Conservation (phyloP, 2,113 vertebrate genomes). For the Centropus unirufus region DNA sequence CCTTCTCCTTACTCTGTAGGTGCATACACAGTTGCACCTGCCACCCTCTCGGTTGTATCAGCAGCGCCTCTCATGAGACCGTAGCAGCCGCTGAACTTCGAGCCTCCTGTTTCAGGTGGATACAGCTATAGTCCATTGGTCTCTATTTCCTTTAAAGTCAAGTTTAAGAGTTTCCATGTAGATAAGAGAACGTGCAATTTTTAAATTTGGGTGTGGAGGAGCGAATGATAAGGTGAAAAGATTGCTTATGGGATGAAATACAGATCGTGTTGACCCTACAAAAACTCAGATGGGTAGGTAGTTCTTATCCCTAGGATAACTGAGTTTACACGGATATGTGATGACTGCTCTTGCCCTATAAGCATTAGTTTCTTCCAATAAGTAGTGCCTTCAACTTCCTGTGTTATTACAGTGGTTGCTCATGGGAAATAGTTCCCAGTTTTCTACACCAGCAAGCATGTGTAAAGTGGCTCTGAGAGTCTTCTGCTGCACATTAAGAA, state of each 20-base stretch:
- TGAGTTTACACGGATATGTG: fast-evolving
- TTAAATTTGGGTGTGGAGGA: neutral
- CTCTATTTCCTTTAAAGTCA: neutral
- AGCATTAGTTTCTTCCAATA: neutral
- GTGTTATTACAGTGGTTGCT: neutral
- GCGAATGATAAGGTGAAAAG: no score
- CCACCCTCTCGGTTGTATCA: fast-evolving
- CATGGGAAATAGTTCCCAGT: fast-evolving
- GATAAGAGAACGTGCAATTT: fast-evolving
- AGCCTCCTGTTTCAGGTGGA: neutral
- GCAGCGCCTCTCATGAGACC: neutral
- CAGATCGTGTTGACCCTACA: fast-evolving
- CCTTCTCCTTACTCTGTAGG: fast-evolving
- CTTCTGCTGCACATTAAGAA: fast-evolving
- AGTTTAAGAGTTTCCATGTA: fast-evolving
- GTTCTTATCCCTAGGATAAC: no score
- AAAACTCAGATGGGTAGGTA: neutral
- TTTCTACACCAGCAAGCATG: fast-evolving
- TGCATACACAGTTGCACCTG: fast-evolving
- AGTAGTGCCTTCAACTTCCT: fast-evolving
- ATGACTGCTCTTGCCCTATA: no score
- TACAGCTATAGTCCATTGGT: fast-evolving
- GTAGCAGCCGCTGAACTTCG: fast-evolving
- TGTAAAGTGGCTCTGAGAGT: no score
- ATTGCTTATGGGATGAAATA: neutral